A percentile compares a stretch with the other conserved stretches of the same genome.
Evolutionary conservation across 2,888 invertebrate genomes (phyloP).

Genomic region (Lucinisca nassula): DNA sequence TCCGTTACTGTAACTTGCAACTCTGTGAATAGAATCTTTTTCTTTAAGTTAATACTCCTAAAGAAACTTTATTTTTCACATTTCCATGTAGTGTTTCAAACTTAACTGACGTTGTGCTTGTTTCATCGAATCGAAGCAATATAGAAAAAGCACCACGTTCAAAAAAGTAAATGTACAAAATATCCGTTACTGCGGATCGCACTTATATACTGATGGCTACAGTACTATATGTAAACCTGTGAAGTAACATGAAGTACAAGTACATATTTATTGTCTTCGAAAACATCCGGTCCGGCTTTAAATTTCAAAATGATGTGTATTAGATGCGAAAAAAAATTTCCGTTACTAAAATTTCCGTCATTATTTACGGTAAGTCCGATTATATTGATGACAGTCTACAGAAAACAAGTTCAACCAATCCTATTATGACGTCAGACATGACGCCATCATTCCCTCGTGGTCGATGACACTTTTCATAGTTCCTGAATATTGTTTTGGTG

Average conservation of each 20-base stretch:
- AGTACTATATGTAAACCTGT: not conserved
- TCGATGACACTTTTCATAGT: no score
- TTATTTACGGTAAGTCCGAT: no score
- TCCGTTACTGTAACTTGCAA: not conserved
- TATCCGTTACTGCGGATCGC: not conserved
- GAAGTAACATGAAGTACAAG: not conserved
- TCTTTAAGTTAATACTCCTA: not conserved
- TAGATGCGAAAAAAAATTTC: not conserved
- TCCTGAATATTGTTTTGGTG: no score
- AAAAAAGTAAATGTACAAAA: not conserved
- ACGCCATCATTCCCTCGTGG: no score
- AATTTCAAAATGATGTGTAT: no score
- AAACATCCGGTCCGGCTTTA: not conserved
- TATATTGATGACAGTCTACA: no score
- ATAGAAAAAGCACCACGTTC: not conserved
- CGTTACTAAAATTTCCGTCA: not conserved
- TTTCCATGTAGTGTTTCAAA: not conserved
- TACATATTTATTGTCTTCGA: not conserved
- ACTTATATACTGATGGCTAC: not conserved
- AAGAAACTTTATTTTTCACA: not conserved
- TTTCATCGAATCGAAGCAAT: not conserved
- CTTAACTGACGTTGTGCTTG: not conserved
- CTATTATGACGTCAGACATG: no score
- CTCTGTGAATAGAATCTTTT: not conserved
- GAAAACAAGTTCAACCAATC: no score